Percentiles rank a stretch among this genome's conserved stretches.
Evolutionary conservation across 2,888 invertebrate genomes (phyloP).

Genomic region (Leptopterna dolabrata): DNA sequence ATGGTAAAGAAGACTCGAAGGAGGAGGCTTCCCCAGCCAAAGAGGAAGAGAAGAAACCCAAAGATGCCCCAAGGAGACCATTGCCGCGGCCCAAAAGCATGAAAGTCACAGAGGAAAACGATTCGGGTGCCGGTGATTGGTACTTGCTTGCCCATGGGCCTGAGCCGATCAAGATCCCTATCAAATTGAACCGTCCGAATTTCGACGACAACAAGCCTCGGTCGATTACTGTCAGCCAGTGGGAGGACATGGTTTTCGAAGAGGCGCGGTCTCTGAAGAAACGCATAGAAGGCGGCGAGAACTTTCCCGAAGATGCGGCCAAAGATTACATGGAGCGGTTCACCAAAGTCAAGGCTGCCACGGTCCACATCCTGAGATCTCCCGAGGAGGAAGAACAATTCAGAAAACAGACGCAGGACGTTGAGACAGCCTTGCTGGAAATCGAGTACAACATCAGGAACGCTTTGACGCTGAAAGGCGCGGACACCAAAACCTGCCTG

Average conservation of each 20-base stretch:
- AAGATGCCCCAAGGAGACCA: neutral
- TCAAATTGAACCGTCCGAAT: constrained; percentile 40
- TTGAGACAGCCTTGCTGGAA: constrained; percentile 75
- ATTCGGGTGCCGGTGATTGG: neutral
- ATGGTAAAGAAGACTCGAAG: constrained; percentile 30
- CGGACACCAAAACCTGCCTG: constrained; percentile 79
- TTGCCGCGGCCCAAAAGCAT: neutral
- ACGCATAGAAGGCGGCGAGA: constrained; percentile 68
- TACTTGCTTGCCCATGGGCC: constrained; percentile 6
- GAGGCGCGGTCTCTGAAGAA: constrained; percentile 74
- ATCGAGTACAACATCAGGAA: constrained; percentile 76
- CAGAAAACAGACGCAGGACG: constrained; percentile 64
- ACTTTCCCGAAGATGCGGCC: constrained; percentile 5
- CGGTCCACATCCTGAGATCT: constrained; percentile 8
- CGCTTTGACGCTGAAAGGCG: constrained; percentile 75
- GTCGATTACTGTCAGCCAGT: neutral
- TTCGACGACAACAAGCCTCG: constrained; percentile 32
- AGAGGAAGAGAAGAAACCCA: neutral
- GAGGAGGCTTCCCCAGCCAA: neutral
- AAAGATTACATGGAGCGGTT: constrained; percentile 54
- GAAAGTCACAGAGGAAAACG: neutral
- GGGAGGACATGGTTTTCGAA: constrained; percentile 68
- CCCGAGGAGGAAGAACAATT: constrained; percentile 41
- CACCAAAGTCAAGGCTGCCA: constrained; percentile 47
- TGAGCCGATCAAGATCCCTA: constrained; percentile 8